phyloP scores from a whole-genome alignment of 1,140 invertebrate species.

The Ganaspis sp. region DNA sequence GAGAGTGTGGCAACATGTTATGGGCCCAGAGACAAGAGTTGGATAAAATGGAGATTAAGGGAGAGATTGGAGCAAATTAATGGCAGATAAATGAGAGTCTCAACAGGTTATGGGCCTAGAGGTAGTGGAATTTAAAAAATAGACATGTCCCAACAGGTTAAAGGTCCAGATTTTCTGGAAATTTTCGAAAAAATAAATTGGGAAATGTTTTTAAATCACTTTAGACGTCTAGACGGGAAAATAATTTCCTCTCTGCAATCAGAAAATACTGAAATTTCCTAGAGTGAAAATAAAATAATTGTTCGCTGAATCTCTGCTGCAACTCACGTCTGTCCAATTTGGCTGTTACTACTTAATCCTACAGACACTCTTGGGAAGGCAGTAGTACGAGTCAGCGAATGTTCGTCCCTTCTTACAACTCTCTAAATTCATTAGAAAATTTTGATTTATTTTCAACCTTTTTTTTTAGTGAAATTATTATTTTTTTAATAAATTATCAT shows the following conservation, averaged over 20 bases:
- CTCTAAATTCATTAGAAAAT: constrained; percentile 2
- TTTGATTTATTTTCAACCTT: neutral
- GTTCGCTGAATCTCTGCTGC: constrained; percentile 21
- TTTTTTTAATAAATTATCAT: no score
- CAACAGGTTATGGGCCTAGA: no score
- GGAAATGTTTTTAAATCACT: constrained; percentile 34
- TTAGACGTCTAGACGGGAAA: constrained; percentile 36
- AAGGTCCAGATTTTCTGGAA: no score
- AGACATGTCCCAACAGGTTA: no score
- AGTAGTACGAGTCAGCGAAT: constrained; percentile 20
- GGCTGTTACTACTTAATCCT: constrained; percentile 40
- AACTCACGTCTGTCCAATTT: constrained; percentile 44
- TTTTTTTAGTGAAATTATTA: no score
- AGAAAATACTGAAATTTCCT: neutral
- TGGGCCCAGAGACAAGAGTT: no score
- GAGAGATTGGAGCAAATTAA: no score
- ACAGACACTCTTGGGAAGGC: neutral
- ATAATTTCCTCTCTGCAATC: constrained; percentile 29
- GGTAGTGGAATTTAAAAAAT: no score
- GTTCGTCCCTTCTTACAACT: neutral
- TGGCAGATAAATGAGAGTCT: no score
- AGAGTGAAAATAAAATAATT: constrained; percentile 3
- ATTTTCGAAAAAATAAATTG: constrained; percentile 39
- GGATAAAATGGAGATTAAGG: no score
- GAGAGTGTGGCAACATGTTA: no score